Evolutionary conservation across 2,888 invertebrate genomes (phyloP).

Genomic region (Sclerodermus sp.): DNA sequence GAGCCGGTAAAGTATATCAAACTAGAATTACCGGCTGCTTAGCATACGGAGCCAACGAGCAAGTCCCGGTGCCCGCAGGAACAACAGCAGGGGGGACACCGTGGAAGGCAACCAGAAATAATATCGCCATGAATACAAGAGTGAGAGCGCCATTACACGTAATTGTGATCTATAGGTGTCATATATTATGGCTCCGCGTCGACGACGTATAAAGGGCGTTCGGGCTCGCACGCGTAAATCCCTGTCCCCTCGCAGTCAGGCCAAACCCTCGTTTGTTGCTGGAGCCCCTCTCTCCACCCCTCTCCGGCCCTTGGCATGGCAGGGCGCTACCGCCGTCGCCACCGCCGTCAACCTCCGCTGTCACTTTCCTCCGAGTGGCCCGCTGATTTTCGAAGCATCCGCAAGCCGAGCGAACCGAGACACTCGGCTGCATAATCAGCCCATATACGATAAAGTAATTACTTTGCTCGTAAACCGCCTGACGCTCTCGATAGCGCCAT

Average conservation of each 20-base stretch:
- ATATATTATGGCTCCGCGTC: conserved; percentile 47
- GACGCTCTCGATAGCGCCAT: neutral
- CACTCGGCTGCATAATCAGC: conserved; percentile 49
- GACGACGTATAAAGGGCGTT: conserved; percentile 51
- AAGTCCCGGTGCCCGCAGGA: conserved; percentile 9
- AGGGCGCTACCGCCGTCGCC: conserved; percentile 14
- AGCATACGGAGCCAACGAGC: conserved; percentile 41
- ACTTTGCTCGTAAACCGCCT: neutral
- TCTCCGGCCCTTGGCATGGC: conserved; percentile 7
- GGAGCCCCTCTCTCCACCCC: conserved; percentile 20
- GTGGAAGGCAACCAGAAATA: conserved; percentile 47
- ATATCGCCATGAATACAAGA: conserved; percentile 53
- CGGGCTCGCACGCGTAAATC: conserved; percentile 46
- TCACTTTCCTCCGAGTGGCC: conserved; percentile 2
- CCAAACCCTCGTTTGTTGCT: conserved; percentile 15
- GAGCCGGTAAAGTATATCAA: conserved; percentile 44
- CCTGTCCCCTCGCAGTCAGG: conserved; percentile 27
- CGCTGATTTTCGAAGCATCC: conserved; percentile 12
- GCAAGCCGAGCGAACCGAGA: conserved; percentile 28
- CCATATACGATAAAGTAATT: conserved; percentile 36
- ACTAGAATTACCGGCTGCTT: conserved; percentile 46
- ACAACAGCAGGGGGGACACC: conserved; percentile 15
- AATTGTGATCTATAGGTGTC: conserved; percentile 55
- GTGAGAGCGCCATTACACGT: conserved; percentile 51
- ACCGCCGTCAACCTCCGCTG: conserved; percentile 17